phyloP scores from a whole-genome alignment of 2,888 invertebrate genomes.

The Caradrina kadenii region DNA sequence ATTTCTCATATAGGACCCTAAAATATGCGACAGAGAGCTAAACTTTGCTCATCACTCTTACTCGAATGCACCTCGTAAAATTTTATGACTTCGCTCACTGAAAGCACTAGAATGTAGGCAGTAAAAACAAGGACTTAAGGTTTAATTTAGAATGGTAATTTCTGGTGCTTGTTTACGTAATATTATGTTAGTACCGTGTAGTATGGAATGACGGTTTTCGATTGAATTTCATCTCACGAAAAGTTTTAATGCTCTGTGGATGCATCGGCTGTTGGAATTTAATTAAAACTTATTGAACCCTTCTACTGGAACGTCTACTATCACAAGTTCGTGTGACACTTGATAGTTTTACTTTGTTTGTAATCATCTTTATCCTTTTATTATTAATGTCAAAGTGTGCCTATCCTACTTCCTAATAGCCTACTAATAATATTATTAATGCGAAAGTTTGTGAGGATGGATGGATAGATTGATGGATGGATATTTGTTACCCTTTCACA shows the following conservation, averaged over 20 bases:
- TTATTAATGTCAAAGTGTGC: background rate
- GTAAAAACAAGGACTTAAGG: background rate
- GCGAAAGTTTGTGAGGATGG: no score
- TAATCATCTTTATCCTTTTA: background rate
- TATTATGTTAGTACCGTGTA: background rate
- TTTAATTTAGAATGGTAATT: conserved; percentile 14
- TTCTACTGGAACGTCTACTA: conserved; percentile 23
- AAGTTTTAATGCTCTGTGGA: background rate
- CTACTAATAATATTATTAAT: no score
- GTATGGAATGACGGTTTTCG: conserved; percentile 9
- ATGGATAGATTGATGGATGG: no score
- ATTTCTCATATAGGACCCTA: conserved; percentile 42
- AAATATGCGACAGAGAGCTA: conserved; percentile 40
- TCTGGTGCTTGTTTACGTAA: conserved; percentile 23
- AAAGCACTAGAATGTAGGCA: conserved; percentile 35
- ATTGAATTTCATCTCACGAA: conserved; percentile 29
- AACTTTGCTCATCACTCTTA: conserved; percentile 53
- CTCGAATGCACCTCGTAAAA: conserved; percentile 58
- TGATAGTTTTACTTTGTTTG: conserved; percentile 26
- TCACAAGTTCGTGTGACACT: conserved; percentile 22
- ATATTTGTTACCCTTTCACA: no score
- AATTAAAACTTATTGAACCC: conserved; percentile 41
- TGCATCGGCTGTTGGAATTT: conserved; percentile 42
- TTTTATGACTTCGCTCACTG: conserved; percentile 37
- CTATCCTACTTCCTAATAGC: background rate